phyloP scores from a whole-genome alignment of 2,797 vertebrate genomes.

The Cossypha caffra region DNA sequence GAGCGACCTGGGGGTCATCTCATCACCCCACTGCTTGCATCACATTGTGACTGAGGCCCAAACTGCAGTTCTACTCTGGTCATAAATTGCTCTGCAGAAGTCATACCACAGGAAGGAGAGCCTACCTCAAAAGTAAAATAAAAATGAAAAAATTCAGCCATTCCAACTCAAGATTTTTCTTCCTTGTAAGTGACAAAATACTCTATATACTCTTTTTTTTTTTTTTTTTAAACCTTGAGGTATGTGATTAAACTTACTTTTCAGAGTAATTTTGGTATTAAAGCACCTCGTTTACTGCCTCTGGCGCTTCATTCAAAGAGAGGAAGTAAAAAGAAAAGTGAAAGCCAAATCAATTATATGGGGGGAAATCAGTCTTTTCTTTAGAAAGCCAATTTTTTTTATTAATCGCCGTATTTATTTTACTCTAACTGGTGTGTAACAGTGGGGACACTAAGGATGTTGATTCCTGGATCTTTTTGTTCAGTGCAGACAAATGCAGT shows the following conservation, averaged over 20 bases:
- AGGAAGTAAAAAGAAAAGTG: neutral
- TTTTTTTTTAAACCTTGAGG: neutral
- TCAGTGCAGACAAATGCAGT: neutral
- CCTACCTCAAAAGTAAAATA: neutral
- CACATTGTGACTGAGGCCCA: rapidly evolving
- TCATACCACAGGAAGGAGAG: neutral
- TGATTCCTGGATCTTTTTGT: neutral
- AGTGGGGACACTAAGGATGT: neutral
- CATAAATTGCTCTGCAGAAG: neutral
- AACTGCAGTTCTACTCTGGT: neutral
- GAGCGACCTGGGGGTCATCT: neutral
- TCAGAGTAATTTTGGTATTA: neutral
- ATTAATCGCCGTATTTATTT: neutral
- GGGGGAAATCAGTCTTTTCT: neutral
- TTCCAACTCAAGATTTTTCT: neutral
- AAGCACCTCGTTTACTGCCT: neutral
- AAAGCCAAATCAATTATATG: neutral
- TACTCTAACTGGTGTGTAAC: neutral
- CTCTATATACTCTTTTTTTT: neutral
- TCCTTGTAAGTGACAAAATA: neutral
- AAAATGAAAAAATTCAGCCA: neutral
- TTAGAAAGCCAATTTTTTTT: neutral
- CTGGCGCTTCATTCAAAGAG: neutral
- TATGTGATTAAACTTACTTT: slow-evolving; percentile 5
- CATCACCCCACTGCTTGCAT: neutral